Percentiles rank a stretch among this genome's conserved stretches.
phyloP scores from a whole-genome alignment of 2,113 vertebrate species.

The Heterocephalus glaber region DNA sequence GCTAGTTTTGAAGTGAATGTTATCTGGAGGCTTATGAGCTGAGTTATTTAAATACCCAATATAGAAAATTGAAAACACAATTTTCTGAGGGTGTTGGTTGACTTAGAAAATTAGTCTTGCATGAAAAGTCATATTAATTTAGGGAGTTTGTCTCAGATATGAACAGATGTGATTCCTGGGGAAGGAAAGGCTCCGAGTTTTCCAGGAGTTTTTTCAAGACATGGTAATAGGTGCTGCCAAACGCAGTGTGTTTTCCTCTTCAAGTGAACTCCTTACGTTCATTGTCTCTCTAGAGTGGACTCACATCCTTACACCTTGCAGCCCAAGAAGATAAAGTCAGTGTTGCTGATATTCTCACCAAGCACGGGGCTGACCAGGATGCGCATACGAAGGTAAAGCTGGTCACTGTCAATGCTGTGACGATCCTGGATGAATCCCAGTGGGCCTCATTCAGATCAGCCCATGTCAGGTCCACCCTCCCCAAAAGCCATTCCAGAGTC shows the following conservation, averaged over 20 bases:
- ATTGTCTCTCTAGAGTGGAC: slow-evolving; percentile 90
- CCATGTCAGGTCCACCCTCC: not conserved
- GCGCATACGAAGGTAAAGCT: slow-evolving; percentile 94
- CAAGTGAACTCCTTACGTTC: not conserved
- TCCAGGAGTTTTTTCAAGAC: not conserved
- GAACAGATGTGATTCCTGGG: not conserved
- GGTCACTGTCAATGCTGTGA: fast-evolving
- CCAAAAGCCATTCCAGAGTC: not conserved
- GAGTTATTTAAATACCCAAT: slow-evolving; percentile 14
- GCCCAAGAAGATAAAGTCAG: slow-evolving; percentile 97
- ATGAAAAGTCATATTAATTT: not conserved
- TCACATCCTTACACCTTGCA: slow-evolving; percentile 95
- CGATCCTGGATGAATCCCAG: not conserved
- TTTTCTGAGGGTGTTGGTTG: not conserved
- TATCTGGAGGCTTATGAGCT: not conserved
- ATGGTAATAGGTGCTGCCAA: not conserved
- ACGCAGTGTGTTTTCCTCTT: not conserved
- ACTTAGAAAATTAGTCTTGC: not conserved
- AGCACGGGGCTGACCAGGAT: slow-evolving; percentile 91
- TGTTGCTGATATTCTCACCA: slow-evolving; percentile 92
- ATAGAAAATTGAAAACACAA: not conserved
- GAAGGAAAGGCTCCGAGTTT: not conserved
- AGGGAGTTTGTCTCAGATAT: not conserved
- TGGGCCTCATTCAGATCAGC: not conserved
- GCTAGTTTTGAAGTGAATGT: not conserved